Percentiles rank a stretch among this genome's conserved stretches.
These are phyloP conservation scores for Hanleya hanleyi DNA, from an alignment of 2,888 invertebrate genomes.

Conservation along the genomic window DNA sequence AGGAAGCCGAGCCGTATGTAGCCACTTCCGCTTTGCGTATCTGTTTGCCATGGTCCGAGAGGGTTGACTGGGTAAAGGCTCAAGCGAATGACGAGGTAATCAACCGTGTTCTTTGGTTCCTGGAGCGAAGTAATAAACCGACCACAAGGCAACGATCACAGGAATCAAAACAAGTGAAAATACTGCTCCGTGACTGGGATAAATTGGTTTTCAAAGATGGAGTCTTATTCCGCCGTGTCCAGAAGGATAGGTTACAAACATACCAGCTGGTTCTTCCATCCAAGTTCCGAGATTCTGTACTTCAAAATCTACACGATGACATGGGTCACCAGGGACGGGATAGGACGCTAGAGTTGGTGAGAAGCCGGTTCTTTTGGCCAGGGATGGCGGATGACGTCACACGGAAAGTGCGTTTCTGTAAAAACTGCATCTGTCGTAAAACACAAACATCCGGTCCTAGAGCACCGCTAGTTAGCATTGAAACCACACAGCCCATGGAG, in stretches of 20 bases:
- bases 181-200: conserved; percentile 1
- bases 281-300: background rate
- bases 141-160: too few species aligned
- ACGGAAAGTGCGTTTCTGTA: background rate
- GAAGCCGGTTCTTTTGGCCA: conserved; percentile 17
- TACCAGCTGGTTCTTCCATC: conserved; percentile 6
- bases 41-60: too few species aligned
- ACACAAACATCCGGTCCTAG: background rate
- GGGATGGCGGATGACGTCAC: conserved; percentile 16
- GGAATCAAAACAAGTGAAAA: too few species aligned
- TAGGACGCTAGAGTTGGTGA: conserved; percentile 13
- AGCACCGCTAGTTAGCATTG: background rate
- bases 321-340: conserved; percentile 20
- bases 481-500: background rate
- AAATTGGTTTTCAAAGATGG: background rate
- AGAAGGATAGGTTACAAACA: background rate
- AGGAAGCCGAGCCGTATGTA: background rate
- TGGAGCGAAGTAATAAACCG: too few species aligned
- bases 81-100: too few species aligned
- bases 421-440: background rate
- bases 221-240: background rate
- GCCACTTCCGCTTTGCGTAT: too few species aligned
- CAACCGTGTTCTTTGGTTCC: too few species aligned
- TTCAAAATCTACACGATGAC: conserved; percentile 11
- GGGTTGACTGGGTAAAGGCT: too few species aligned